Percentiles rank a stretch among this genome's conserved stretches.
Conservation (phyloP, 2,797 vertebrate genomes). For the Myotis daubentonii region DNA sequence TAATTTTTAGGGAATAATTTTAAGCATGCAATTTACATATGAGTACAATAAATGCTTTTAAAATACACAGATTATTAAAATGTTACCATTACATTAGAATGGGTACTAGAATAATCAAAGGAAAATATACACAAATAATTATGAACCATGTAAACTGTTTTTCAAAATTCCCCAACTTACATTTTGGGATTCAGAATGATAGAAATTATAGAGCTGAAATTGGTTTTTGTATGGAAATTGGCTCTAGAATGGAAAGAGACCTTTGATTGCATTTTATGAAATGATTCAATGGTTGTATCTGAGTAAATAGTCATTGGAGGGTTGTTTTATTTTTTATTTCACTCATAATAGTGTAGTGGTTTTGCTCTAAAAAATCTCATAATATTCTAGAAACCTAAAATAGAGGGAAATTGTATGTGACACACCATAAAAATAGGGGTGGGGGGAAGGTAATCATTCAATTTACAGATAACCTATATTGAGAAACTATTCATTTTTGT, state of each 20-base stretch:
- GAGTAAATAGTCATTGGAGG: neutral
- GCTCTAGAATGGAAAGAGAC: conserved; percentile 43
- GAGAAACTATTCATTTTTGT: conserved; percentile 64
- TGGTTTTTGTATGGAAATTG: conserved; percentile 53
- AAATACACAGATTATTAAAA: neutral
- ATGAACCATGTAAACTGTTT: neutral
- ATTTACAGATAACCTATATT: conserved; percentile 24
- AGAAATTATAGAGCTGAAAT: neutral
- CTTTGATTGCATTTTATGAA: conserved; percentile 47
- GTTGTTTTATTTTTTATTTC: neutral
- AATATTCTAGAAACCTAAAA: conserved; percentile 43
- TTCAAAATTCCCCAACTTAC: conserved; percentile 26
- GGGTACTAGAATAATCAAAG: conserved; percentile 11
- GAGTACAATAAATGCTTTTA: neutral
- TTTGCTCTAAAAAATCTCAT: neutral
- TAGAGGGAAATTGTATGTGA: neutral
- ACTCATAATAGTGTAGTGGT: neutral
- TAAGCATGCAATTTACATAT: conserved; percentile 41
- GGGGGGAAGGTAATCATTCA: neutral
- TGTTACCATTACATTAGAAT: neutral
- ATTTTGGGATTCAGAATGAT: conserved; percentile 23
- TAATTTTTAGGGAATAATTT: neutral
- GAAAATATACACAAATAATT: conserved; percentile 23
- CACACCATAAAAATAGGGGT: conserved; percentile 42
- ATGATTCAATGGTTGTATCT: neutral